phyloP scores from a whole-genome alignment of 2,888 invertebrate species.

The Electrophaes corylata region DNA sequence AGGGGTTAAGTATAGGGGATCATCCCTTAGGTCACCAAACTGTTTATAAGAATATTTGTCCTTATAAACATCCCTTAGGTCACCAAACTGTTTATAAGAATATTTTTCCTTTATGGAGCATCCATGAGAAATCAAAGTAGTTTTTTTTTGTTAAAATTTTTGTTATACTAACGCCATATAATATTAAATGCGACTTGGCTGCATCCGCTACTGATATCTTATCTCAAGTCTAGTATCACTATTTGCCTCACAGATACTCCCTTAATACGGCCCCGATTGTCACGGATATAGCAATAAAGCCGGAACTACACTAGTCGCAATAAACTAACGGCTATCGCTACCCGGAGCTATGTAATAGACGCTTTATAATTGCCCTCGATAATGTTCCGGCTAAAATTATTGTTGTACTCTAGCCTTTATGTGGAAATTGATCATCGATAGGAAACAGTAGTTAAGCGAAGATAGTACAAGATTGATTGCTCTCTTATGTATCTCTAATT shows the following conservation, averaged over 20 bases:
- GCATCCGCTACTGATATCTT: background rate
- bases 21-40: constrained; percentile 1
- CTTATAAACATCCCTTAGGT: too few species aligned
- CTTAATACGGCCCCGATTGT: constrained; percentile 35
- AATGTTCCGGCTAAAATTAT: constrained; percentile 44
- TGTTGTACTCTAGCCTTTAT: constrained; percentile 33
- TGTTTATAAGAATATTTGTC: too few species aligned
- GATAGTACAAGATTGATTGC: constrained; percentile 10
- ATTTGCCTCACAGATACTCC: constrained; percentile 12
- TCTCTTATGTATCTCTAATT: background rate
- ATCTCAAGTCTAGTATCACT: background rate
- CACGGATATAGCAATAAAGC: constrained; percentile 61
- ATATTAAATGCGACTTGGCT: background rate
- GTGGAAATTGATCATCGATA: constrained; percentile 31
- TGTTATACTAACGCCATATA: background rate
- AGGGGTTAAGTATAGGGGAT: constrained; percentile 23
- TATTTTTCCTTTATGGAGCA: too few species aligned
- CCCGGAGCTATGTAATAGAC: constrained; percentile 61
- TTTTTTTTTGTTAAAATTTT: too few species aligned
- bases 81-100: too few species aligned
- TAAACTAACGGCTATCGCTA: constrained; percentile 67
- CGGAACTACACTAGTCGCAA: constrained; percentile 62
- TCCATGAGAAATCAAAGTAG: too few species aligned
- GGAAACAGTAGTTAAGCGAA: constrained; percentile 19
- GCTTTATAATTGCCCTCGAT: constrained; percentile 66